Evolutionary conservation across 2,797 vertebrate genomes (phyloP).

Genomic region (Lepilemur septentrionalis): DNA sequence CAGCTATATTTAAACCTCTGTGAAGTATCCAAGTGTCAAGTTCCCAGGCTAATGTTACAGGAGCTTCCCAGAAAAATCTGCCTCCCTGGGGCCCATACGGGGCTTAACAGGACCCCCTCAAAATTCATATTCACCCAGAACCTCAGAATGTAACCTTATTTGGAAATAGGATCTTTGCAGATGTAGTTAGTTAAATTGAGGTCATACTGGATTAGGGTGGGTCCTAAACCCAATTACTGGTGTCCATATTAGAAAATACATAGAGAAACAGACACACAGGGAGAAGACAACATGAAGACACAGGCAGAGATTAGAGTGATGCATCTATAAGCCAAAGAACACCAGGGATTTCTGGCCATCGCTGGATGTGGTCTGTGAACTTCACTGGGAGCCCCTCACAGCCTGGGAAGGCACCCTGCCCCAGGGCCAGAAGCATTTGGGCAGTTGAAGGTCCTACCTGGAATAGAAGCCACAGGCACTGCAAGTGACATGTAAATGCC

Average conservation of each 20-base stretch:
- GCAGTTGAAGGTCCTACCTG: not conserved
- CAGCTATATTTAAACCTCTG: not conserved
- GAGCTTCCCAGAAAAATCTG: not conserved
- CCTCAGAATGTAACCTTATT: not conserved
- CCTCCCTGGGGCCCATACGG: not conserved
- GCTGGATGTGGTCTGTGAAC: not conserved
- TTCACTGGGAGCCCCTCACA: not conserved
- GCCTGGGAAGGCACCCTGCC: not conserved
- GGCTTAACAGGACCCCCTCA: not conserved
- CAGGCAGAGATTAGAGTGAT: not conserved
- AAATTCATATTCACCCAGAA: not conserved
- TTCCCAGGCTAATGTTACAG: not conserved
- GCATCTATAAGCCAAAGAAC: not conserved
- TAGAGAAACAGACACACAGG: not conserved
- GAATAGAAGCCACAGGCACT: not conserved
- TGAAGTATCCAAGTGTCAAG: not conserved
- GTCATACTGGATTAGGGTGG: not conserved
- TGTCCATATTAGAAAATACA: not conserved
- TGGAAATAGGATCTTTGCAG: not conserved
- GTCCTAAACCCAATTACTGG: not conserved
- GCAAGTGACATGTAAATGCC: not conserved
- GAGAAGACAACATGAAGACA: fast-evolving
- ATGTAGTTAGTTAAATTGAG: not conserved
- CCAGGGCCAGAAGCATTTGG: not conserved
- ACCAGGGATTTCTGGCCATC: not conserved